Evolutionary conservation across 2,888 invertebrate genomes (phyloP).

Genomic region (Vesta saturnalis): DNA sequence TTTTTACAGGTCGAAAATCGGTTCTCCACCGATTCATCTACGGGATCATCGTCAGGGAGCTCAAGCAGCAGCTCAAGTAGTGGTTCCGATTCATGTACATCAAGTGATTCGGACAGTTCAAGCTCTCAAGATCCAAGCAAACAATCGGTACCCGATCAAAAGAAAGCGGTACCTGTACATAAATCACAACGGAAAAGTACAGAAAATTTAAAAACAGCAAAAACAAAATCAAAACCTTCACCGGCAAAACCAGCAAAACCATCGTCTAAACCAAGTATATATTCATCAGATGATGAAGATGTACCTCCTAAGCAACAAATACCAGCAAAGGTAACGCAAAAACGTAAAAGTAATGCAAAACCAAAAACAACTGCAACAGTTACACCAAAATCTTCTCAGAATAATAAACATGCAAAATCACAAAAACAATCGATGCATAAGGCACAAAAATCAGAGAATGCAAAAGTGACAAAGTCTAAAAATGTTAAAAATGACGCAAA

Average conservation of each 20-base stretch:
- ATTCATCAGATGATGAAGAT: constrained; percentile 55
- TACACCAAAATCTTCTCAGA: constrained; percentile 60
- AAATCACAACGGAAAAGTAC: constrained; percentile 36
- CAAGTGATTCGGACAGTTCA: constrained; percentile 78
- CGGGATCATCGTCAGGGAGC: constrained; percentile 74
- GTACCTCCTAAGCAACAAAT: constrained; percentile 56
- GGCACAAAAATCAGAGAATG: constrained; percentile 25
- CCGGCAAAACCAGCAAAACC: constrained; percentile 41
- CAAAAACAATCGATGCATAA: constrained; percentile 42
- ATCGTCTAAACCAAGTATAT: constrained; percentile 56
- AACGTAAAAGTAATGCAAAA: constrained; percentile 68
- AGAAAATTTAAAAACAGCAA: constrained; percentile 51
- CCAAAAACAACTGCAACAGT: constrained; percentile 72
- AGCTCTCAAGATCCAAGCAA: constrained; percentile 62
- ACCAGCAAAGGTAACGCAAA: constrained; percentile 59
- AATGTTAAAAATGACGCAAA: constrained; percentile 50
- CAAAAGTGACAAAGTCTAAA: constrained; percentile 30
- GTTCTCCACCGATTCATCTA: constrained; percentile 70
- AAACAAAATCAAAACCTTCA: constrained; percentile 41
- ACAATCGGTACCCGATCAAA: constrained; percentile 53
- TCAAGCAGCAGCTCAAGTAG: constrained; percentile 74
- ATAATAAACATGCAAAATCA: constrained; percentile 41
- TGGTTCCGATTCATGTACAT: constrained; percentile 75
- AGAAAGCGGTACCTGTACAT: constrained; percentile 51
- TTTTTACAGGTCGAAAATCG: constrained; percentile 61